Evolutionary conservation across 1,140 invertebrate genomes (phyloP).

Genomic region (Ephestia elutella): DNA sequence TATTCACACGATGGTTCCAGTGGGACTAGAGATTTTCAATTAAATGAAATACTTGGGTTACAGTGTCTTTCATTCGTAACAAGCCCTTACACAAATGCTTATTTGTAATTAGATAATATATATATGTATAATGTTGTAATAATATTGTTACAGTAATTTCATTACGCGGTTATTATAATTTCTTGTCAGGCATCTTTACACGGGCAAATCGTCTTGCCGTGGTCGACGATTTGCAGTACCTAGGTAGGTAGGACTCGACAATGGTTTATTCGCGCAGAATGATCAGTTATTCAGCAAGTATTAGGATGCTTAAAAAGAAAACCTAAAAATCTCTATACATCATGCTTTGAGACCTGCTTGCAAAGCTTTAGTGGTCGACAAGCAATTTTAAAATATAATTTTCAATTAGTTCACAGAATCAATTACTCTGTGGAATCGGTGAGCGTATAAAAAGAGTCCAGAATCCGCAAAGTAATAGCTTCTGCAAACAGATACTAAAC

Average conservation of each 20-base stretch:
- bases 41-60: slow-evolving; percentile 69
- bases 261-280: background rate
- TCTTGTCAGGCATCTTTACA: slow-evolving; percentile 62
- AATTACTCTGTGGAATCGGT: slow-evolving; percentile 67
- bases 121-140: slow-evolving; percentile 61
- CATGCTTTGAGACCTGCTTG: slow-evolving; percentile 60
- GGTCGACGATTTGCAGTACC: slow-evolving; percentile 9
- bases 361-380: slow-evolving; percentile 64
- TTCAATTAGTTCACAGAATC: slow-evolving; percentile 55
- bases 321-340: slow-evolving; percentile 72
- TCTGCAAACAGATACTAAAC: slow-evolving; percentile 55
- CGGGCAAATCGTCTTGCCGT: slow-evolving; percentile 15
- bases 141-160: slow-evolving; percentile 72
- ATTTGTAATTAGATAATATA: slow-evolving; percentile 59
- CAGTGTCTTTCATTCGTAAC: slow-evolving; percentile 70
- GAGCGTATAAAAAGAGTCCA: slow-evolving; percentile 71
- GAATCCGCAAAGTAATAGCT: slow-evolving; percentile 67
- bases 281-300: slow-evolving; percentile 17
- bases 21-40: slow-evolving; percentile 73
- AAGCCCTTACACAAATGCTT: slow-evolving; percentile 73
- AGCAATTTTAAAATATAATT: slow-evolving; percentile 68
- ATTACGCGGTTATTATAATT: slow-evolving; percentile 70
- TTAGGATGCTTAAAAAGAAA: slow-evolving; percentile 68
- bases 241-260: background rate
- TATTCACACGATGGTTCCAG: slow-evolving; percentile 71